Evolutionary conservation across 2,888 invertebrate species (phyloP).

Genomic region (Lacanobia oleracea): DNA sequence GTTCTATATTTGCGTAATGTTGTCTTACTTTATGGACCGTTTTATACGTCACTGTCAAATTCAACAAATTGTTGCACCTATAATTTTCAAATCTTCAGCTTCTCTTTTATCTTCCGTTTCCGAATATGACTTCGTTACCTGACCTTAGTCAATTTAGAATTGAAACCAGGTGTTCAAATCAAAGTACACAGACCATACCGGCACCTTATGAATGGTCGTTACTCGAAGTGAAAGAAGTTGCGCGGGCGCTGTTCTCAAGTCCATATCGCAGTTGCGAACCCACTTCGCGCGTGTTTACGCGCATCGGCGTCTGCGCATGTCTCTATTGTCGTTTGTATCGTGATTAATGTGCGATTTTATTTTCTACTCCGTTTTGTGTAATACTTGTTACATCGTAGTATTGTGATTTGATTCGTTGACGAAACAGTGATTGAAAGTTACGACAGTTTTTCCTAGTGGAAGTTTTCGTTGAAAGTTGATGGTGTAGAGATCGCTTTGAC

Average conservation of each 20-base stretch:
- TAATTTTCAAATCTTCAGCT: background rate
- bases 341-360: conserved; percentile 60
- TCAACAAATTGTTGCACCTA: background rate
- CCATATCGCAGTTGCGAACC: conserved; percentile 78
- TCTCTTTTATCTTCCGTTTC: background rate
- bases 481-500: background rate
- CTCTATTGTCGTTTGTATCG: conserved; percentile 58
- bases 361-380: conserved; percentile 52
- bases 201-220: conserved; percentile 59
- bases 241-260: conserved; percentile 71
- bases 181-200: conserved; percentile 55
- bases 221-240: conserved; percentile 84
- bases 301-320: conserved; percentile 72
- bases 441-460: conserved; percentile 9
- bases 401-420: conserved; percentile 43
- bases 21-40: background rate
- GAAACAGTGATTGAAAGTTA: conserved; percentile 47
- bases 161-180: conserved; percentile 46
- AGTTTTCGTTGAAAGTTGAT: conserved; percentile 21
- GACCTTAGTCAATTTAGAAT: background rate
- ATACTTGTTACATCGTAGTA: conserved; percentile 42
- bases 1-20: conserved; percentile 2
- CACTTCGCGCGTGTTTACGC: conserved; percentile 81
- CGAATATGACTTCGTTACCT: background rate
- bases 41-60: background rate